A percentile compares a stretch with the other conserved stretches of the same genome.
phyloP scores from a whole-genome alignment of 1,140 invertebrate species.

The Alviniconcha marisindica region DNA sequence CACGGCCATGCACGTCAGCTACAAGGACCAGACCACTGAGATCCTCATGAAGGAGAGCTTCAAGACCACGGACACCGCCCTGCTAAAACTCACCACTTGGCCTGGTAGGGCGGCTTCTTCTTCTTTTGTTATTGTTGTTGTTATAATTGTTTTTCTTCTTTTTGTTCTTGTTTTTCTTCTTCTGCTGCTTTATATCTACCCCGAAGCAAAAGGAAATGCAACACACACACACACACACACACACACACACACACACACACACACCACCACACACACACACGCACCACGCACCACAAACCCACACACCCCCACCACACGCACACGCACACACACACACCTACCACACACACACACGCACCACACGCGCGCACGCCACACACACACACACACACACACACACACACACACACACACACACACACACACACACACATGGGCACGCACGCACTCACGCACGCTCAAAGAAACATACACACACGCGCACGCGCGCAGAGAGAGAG shows the following conservation, averaged over 20 bases:
- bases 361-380: conserved; percentile 23
- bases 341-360: background rate
- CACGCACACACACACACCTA: no score
- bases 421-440: conserved; percentile 6
- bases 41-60: conserved; percentile 61
- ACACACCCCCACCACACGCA: no score
- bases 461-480: background rate
- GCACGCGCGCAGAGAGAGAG: background rate
- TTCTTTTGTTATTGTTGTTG: background rate
- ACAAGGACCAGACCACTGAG: conserved; percentile 52
- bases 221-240: no score
- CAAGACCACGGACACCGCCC: conserved; percentile 51
- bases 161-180: no score
- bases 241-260: no score
- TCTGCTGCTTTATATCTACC: no score
- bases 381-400: background rate
- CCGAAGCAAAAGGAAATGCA: no score
- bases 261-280: no score
- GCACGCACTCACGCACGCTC: background rate
- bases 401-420: background rate
- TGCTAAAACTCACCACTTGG: conserved; percentile 58
- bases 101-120: conserved; percentile 40
- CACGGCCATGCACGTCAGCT: conserved; percentile 61
- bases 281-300: no score
- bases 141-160: no score